These are phyloP conservation scores for Pipistrellus pygmaeus DNA, from an alignment of 2,797 vertebrate genomes.

Conservation along the genomic window DNA sequence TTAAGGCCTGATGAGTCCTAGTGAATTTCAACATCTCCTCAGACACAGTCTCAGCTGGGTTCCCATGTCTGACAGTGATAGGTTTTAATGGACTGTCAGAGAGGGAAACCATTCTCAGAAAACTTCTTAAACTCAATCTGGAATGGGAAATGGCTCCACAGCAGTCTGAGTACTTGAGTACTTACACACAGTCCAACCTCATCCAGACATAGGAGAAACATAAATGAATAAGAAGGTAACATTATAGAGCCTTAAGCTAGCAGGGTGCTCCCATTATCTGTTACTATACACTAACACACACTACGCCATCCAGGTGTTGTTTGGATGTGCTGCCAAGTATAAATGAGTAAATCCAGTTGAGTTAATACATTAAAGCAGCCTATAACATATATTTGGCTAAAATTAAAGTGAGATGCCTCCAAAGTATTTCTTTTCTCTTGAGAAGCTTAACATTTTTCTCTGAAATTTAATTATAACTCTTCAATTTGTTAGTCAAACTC, in stretches of 20 bases:
- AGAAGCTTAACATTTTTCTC: constrained; percentile 24
- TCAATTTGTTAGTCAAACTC: not conserved
- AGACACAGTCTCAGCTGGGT: not conserved
- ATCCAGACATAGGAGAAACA: not conserved
- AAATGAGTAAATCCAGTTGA: constrained; percentile 13
- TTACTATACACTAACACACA: not conserved
- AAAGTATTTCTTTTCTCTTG: constrained; percentile 36
- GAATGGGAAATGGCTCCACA: not conserved
- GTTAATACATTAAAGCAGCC: not conserved
- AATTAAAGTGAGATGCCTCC: constrained; percentile 16
- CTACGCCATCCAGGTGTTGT: not conserved
- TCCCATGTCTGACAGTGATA: not conserved
- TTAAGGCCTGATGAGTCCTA: not conserved
- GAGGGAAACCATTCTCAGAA: constrained; percentile 42
- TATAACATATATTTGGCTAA: not conserved
- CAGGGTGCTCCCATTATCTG: not conserved
- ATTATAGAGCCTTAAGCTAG: not conserved
- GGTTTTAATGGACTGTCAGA: not conserved
- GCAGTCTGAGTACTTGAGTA: not conserved
- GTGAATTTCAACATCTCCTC: not conserved
- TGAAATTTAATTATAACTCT: constrained; percentile 29
- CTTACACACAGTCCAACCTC: not conserved
- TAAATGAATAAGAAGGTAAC: not conserved
- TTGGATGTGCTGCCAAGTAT: not conserved
- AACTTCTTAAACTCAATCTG: not conserved